phyloP scores from a whole-genome alignment of 2,888 invertebrate species.

The Dynastes grantii region DNA sequence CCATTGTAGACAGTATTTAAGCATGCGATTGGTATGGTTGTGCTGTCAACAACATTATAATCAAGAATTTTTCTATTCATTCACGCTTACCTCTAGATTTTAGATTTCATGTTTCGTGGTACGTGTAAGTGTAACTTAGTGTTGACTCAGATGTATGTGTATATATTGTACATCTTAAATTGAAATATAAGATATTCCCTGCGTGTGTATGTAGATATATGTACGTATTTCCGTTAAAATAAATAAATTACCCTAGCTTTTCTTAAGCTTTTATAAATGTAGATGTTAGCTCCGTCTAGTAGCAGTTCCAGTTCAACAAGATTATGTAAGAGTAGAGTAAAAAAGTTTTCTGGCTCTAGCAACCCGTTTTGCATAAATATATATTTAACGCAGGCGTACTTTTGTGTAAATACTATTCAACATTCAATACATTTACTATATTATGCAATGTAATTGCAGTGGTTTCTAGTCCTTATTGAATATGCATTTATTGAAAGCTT shows the following conservation, averaged over 20 bases:
- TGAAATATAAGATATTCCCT: too few relatives aligned
- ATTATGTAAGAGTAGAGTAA: neutral
- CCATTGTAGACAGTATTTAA: constrained; percentile 48
- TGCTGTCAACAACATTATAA: neutral
- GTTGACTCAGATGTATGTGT: too few relatives aligned
- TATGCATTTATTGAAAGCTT: neutral
- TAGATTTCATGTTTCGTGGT: too few relatives aligned
- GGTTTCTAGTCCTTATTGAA: neutral
- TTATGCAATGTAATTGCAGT: neutral
- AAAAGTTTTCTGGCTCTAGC: neutral
- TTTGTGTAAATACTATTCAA: neutral
- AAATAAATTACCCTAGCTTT: too few relatives aligned
- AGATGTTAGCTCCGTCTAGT: neutral
- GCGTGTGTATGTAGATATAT: too few relatives aligned
- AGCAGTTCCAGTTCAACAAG: neutral
- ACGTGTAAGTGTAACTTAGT: too few relatives aligned
- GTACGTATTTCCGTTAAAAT: too few relatives aligned
- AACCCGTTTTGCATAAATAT: neutral
- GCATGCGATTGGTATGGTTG: neutral
- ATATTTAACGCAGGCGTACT: constrained; percentile 3
- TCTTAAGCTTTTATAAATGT: too few relatives aligned
- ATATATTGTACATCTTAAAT: too few relatives aligned
- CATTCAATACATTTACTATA: neutral
- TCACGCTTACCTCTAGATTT: too few relatives aligned
- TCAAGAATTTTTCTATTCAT: too few relatives aligned